phyloP scores from a whole-genome alignment of 1,140 invertebrate genomes.

The Halictus rubicundus region DNA sequence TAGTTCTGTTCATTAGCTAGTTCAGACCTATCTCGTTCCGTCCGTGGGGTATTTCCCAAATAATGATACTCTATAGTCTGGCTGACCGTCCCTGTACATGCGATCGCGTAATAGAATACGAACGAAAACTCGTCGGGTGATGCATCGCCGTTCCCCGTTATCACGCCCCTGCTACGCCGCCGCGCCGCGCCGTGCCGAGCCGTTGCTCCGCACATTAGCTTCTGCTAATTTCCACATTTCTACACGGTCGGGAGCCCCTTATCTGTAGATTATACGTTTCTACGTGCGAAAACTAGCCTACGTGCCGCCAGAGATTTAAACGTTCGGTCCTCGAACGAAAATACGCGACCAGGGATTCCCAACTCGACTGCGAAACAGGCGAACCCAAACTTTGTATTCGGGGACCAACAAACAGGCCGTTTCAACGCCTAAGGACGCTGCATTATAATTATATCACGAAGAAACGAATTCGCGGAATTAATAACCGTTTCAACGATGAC shows the following conservation, averaged over 20 bases:
- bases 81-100: slow-evolving; percentile 13
- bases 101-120: slow-evolving; percentile 10
- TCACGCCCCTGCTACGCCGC: background rate
- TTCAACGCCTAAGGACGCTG: too few species aligned
- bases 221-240: background rate
- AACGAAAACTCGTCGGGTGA: background rate
- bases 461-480: too few species aligned
- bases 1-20: slow-evolving; percentile 44
- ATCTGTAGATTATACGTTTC: slow-evolving; percentile 3
- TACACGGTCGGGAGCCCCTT: background rate
- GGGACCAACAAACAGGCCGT: too few species aligned
- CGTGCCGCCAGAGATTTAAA: background rate
- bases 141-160: slow-evolving; percentile 14
- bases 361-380: too few species aligned
- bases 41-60: slow-evolving; percentile 15
- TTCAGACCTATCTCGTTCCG: slow-evolving; percentile 16
- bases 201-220: too few species aligned
- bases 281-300: background rate
- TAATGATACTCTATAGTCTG: slow-evolving; percentile 15
- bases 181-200: too few species aligned
- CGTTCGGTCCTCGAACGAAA: background rate
- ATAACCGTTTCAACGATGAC: too few species aligned
- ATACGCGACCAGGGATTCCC: too few species aligned
- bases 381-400: too few species aligned
- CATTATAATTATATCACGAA: too few species aligned